A percentile compares a stretch with the other conserved stretches of the same genome.
Evolutionary conservation across 1,140 invertebrate species (phyloP).

Genomic region (Teleopsis dalmanni): DNA sequence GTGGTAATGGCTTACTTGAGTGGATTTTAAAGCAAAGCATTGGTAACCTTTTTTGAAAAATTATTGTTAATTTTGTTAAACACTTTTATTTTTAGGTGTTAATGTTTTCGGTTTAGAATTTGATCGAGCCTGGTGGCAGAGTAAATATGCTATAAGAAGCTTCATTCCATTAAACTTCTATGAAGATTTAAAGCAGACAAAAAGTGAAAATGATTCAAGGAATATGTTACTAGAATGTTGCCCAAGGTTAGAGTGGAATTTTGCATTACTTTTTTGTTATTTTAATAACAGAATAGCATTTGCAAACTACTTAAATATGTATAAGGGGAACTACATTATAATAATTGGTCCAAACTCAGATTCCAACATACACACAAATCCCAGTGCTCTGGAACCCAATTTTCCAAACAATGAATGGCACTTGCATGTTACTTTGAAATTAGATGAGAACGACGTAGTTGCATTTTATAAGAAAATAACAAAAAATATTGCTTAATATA

Average conservation of each 20-base stretch:
- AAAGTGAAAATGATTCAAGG: neutral
- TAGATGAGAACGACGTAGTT: slow-evolving; percentile 47
- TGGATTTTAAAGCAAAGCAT: slow-evolving; percentile 24
- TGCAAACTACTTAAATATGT: slow-evolving; percentile 55
- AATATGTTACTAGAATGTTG: slow-evolving; percentile 30
- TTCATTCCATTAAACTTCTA: slow-evolving; percentile 49
- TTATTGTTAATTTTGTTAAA: neutral
- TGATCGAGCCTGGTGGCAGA: slow-evolving; percentile 55
- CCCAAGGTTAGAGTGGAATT: slow-evolving; percentile 26
- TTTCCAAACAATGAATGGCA: slow-evolving; percentile 36
- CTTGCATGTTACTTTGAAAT: slow-evolving; percentile 38
- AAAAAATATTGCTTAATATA: neutral
- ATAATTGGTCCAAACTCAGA: slow-evolving; percentile 63
- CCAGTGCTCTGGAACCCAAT: slow-evolving; percentile 53
- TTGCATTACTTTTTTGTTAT: slow-evolving; percentile 65
- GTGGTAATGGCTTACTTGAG: slow-evolving; percentile 35
- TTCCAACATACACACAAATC: slow-evolving; percentile 57
- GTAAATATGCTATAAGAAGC: slow-evolving; percentile 50
- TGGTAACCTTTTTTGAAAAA: slow-evolving; percentile 20
- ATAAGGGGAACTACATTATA: slow-evolving; percentile 54
- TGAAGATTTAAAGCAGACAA: slow-evolving; percentile 21
- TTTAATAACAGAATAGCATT: slow-evolving; percentile 64
- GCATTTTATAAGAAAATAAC: slow-evolving; percentile 43
- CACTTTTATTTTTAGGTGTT: slow-evolving; percentile 6
- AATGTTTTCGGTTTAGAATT: slow-evolving; percentile 49